Conservation (phyloP, 1,140 invertebrate species). For the Heliothis virescens region DNA sequence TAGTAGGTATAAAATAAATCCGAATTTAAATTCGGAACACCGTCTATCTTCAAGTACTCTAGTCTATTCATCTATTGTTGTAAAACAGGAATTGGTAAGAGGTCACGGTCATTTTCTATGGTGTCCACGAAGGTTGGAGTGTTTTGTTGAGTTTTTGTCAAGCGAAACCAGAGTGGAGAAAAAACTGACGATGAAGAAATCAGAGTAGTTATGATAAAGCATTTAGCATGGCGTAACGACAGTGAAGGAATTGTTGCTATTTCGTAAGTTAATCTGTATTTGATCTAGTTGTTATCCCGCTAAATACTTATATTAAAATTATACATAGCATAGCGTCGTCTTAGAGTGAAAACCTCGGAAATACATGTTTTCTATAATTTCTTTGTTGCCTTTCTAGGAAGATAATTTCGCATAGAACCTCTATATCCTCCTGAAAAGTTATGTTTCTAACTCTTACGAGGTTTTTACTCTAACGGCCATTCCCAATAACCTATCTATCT, state of each 20-base stretch:
- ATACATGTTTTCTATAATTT: too few relatives aligned
- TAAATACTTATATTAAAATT: too few relatives aligned
- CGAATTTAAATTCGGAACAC: conserved; percentile 29
- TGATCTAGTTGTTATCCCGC: neutral
- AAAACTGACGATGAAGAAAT: conserved; percentile 13
- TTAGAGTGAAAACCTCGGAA: too few relatives aligned
- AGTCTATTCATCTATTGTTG: conserved; percentile 25
- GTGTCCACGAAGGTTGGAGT: conserved; percentile 17
- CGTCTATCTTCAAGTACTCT: conserved; percentile 8
- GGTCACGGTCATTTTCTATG: conserved; percentile 29
- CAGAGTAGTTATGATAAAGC: conserved; percentile 6
- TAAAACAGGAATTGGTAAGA: conserved; percentile 33
- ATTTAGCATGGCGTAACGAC: neutral
- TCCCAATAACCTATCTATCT: too few relatives aligned
- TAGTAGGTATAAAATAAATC: neutral
- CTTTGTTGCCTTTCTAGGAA: too few relatives aligned
- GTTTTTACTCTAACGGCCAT: too few relatives aligned
- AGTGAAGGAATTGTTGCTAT: neutral
- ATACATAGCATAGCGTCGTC: too few relatives aligned
- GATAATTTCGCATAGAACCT: too few relatives aligned
- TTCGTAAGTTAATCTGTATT: neutral
- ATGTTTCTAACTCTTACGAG: too few relatives aligned
- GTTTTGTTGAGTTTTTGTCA: conserved; percentile 11
- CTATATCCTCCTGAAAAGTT: too few relatives aligned
- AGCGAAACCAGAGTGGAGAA: neutral